phyloP scores from a whole-genome alignment of 2,888 invertebrate genomes.

The Rapana venosa region DNA sequence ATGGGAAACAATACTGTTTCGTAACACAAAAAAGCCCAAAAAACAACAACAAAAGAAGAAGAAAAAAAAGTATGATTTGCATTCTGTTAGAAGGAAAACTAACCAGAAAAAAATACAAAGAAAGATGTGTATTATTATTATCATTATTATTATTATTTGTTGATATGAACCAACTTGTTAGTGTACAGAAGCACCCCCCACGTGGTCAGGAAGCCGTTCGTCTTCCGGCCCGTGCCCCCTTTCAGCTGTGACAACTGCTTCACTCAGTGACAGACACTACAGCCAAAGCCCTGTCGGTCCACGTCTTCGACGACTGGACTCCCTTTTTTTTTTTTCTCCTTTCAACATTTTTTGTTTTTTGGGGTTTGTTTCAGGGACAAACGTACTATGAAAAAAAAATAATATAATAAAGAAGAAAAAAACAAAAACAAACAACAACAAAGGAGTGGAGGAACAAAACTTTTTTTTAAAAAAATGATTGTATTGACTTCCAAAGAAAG shows the following conservation, averaged over 20 bases:
- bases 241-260: not conserved
- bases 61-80: not conserved
- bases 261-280: not conserved
- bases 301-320: not conserved
- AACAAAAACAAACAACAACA: not conserved
- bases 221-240: not conserved
- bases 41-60: not conserved
- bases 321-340: too few species aligned
- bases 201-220: not conserved
- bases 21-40: not conserved
- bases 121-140: too few species aligned
- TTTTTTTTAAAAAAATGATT: not conserved
- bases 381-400: too few species aligned
- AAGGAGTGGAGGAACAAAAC: not conserved
- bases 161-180: not conserved
- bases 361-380: too few species aligned
- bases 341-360: too few species aligned
- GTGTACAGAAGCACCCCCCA: conserved; percentile 7
- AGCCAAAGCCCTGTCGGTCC: not conserved
- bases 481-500: conserved; percentile 2
- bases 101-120: too few species aligned
- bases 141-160: not conserved
- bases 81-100: not conserved
- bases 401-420: not conserved
- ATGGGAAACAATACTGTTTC: too few species aligned